phyloP scores from a whole-genome alignment of 2,888 invertebrate species.

The Drosophila vallismaia region DNA sequence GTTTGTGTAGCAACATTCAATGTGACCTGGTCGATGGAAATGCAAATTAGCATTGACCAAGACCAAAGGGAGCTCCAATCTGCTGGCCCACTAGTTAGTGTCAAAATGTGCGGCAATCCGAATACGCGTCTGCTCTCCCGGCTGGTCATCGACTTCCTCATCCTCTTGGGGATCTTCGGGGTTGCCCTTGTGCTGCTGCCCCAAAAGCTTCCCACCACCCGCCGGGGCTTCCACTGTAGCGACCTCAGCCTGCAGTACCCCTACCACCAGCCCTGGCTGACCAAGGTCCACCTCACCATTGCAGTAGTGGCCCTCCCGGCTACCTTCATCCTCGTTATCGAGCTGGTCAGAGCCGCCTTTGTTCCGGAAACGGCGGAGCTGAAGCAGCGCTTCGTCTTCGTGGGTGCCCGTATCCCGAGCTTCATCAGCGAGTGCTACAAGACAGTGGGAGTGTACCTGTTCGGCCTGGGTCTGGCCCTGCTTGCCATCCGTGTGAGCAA shows the following conservation, averaged over 20 bases:
- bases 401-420: constrained; percentile 73
- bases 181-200: constrained; percentile 74
- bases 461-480: constrained; percentile 71
- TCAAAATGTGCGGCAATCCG: constrained; percentile 76
- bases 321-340: constrained; percentile 68
- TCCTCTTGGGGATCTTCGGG: constrained; percentile 66
- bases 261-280: constrained; percentile 81
- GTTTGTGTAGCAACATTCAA: constrained; percentile 35
- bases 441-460: constrained; percentile 73
- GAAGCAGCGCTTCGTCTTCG: constrained; percentile 70
- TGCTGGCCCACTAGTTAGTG: constrained; percentile 42
- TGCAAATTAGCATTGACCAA: constrained; percentile 31
- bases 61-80: constrained; percentile 11
- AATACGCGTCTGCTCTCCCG: constrained; percentile 77
- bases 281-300: constrained; percentile 73
- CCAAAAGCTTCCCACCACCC: constrained; percentile 56
- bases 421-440: constrained; percentile 80
- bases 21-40: constrained; percentile 21
- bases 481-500: constrained; percentile 57
- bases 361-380: constrained; percentile 49
- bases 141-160: constrained; percentile 73
- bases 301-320: constrained; percentile 72
- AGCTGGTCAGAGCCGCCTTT: constrained; percentile 76
- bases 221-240: constrained; percentile 96
- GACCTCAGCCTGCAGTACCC: constrained; percentile 96